Percentiles rank a stretch among this genome's conserved stretches.
phyloP scores from a whole-genome alignment of 2,113 vertebrate genomes.

The Thunnus thynnus region DNA sequence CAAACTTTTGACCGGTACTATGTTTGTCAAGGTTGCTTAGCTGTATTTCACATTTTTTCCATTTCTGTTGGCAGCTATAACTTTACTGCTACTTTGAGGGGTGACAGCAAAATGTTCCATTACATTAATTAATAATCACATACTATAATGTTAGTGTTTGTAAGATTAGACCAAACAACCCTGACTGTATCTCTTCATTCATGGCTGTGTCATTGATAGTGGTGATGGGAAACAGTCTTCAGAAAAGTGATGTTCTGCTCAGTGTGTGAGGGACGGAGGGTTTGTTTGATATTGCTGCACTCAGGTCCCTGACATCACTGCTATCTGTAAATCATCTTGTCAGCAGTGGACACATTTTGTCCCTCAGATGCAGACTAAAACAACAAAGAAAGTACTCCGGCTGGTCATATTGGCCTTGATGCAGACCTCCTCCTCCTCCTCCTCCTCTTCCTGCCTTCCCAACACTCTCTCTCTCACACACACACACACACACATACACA shows the following conservation, averaged over 20 bases:
- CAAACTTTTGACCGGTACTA: no score
- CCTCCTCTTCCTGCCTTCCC: background rate
- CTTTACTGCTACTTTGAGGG: background rate
- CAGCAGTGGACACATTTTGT: constrained; percentile 75
- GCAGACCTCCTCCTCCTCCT: background rate
- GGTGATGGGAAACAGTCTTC: background rate
- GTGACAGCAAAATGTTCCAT: background rate
- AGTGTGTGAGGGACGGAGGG: background rate
- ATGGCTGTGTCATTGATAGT: background rate
- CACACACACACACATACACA: background rate
- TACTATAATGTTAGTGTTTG: no score
- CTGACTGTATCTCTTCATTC: background rate
- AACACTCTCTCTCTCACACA: background rate
- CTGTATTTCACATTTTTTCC: background rate
- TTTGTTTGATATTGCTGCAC: constrained; percentile 19
- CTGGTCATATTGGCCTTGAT: constrained; percentile 71
- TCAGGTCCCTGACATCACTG: constrained; percentile 74
- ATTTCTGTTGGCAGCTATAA: background rate
- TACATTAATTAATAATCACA: no score
- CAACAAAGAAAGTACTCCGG: constrained; percentile 40
- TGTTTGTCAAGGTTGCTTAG: no score
- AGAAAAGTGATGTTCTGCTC: background rate
- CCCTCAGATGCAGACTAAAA: constrained; percentile 70
- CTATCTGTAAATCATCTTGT: constrained; percentile 65
- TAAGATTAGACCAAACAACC: background rate